Conservation (phyloP, 2,797 vertebrate genomes). For the Gastrophryne carolinensis region DNA sequence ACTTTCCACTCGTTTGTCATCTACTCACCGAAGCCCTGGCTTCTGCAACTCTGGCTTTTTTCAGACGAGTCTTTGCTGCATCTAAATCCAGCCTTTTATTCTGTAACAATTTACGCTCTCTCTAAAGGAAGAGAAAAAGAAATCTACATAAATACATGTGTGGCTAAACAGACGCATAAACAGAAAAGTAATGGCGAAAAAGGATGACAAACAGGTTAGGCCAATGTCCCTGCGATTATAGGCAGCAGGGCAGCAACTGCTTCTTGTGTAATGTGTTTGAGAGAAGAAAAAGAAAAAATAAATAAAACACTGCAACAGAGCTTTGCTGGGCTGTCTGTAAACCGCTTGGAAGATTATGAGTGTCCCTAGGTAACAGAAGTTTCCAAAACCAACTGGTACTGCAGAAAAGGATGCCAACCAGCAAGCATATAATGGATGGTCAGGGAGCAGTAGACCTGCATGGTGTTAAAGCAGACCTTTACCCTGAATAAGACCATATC, state of each 20-base stretch:
- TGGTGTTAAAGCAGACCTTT: too few relatives aligned
- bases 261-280: too few relatives aligned
- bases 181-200: background rate
- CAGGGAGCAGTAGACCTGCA: too few relatives aligned
- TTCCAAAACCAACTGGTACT: too few relatives aligned
- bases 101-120: constrained; percentile 93
- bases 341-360: too few relatives aligned
- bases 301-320: too few relatives aligned
- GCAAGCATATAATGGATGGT: too few relatives aligned
- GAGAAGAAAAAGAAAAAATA: too few relatives aligned
- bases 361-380: too few relatives aligned
- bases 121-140: constrained; percentile 71
- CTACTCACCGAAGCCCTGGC: constrained; percentile 85
- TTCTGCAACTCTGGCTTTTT: constrained; percentile 92
- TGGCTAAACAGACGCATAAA: background rate
- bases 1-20: constrained; percentile 21
- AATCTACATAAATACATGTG: background rate
- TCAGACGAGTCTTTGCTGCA: constrained; percentile 93
- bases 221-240: background rate
- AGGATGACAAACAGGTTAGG: background rate
- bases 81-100: constrained; percentile 96
- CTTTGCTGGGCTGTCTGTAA: too few relatives aligned
- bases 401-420: too few relatives aligned
- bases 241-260: background rate
- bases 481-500: too few relatives aligned